Evolutionary conservation across 2,113 vertebrate species (phyloP).

Genomic region (Hippocampus zosterae): DNA sequence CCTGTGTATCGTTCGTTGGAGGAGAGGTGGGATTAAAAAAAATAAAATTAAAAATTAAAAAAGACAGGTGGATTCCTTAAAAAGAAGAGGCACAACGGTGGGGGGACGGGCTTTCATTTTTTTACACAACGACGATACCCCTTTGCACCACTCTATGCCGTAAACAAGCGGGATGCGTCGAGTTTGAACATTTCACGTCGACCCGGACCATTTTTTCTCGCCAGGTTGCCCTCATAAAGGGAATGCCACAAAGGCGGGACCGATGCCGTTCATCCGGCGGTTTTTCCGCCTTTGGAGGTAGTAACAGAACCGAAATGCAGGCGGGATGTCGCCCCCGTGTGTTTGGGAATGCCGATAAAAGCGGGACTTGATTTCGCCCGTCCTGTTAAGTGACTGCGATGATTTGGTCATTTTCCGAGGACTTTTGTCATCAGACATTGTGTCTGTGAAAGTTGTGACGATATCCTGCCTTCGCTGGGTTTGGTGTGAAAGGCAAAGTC

Average conservation of each 20-base stretch:
- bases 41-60: conserved; percentile 27
- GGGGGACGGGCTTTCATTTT: no score
- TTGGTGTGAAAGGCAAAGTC: no score
- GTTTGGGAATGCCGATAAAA: background rate
- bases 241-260: background rate
- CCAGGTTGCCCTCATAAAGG: no score
- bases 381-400: background rate
- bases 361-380: background rate
- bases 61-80: conserved; percentile 5
- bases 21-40: conserved; percentile 8
- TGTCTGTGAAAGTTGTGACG: no score
- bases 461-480: no score
- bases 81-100: background rate
- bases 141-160: no score
- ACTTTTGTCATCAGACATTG: no score
- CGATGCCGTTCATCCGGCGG: background rate
- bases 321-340: no score
- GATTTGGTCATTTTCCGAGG: background rate
- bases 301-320: background rate
- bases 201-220: no score
- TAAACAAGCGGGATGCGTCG: no score
- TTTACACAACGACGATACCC: no score
- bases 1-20: conserved; percentile 49
- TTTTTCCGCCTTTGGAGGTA: background rate
- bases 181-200: no score